Conservation (phyloP, 2,888 invertebrate genomes). For the Acronicta alni region DNA sequence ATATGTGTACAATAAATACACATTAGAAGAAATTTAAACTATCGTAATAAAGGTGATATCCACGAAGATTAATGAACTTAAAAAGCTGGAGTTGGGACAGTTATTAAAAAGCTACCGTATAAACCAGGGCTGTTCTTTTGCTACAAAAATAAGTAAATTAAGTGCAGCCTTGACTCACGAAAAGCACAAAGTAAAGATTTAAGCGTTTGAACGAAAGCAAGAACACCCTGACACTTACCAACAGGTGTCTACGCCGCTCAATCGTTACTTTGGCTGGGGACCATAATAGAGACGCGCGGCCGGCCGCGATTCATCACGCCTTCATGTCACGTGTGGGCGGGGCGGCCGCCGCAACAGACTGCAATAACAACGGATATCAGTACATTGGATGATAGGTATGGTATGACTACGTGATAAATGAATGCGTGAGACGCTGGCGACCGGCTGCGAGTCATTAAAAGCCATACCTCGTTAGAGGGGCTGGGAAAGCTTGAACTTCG, state of each 20-base stretch:
- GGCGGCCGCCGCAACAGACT: slow-evolving; percentile 83
- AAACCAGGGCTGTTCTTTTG: slow-evolving; percentile 57
- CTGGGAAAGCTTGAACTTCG: slow-evolving; percentile 94
- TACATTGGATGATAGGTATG: slow-evolving; percentile 79
- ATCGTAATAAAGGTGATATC: slow-evolving; percentile 37
- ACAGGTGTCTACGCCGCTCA: slow-evolving; percentile 87
- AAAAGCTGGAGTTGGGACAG: slow-evolving; percentile 58
- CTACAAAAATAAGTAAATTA: slow-evolving; percentile 59
- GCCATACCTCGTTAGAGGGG: slow-evolving; percentile 93
- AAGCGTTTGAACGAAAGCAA: slow-evolving; percentile 86
- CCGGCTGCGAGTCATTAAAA: slow-evolving; percentile 68
- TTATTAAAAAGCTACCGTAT: slow-evolving; percentile 65
- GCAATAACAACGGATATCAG: slow-evolving; percentile 87
- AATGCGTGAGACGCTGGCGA: slow-evolving; percentile 84
- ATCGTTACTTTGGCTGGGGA: slow-evolving; percentile 87
- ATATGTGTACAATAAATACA: slow-evolving; percentile 45
- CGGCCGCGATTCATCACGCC: slow-evolving; percentile 87
- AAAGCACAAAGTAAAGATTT: slow-evolving; percentile 89
- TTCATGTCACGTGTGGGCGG: slow-evolving; percentile 82
- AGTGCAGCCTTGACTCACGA: slow-evolving; percentile 76
- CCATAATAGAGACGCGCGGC: slow-evolving; percentile 80
- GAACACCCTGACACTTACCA: slow-evolving; percentile 89
- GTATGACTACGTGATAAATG: slow-evolving; percentile 84
- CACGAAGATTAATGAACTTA: slow-evolving; percentile 55
- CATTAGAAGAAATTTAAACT: slow-evolving; percentile 50